Conservation (phyloP, 2,113 vertebrate genomes). For the Tonatia bakeri region DNA sequence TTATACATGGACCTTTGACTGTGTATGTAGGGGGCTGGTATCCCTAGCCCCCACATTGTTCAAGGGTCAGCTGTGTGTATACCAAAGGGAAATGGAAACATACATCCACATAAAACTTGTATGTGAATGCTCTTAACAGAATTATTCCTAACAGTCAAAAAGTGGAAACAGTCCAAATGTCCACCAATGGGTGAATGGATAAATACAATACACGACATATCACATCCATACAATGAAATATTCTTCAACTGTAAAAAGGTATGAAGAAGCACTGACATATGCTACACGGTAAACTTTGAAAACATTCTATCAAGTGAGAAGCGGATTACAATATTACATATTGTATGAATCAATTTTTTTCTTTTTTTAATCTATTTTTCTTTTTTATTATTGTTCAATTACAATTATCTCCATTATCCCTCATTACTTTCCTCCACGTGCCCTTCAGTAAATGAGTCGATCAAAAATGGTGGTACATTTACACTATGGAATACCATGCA, state of each 20-base stretch:
- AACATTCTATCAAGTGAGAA: background rate
- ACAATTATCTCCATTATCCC: too few species aligned
- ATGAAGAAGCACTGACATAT: background rate
- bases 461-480: too few species aligned
- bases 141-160: slow-evolving; percentile 10
- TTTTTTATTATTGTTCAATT: too few species aligned
- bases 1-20: background rate
- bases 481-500: too few species aligned
- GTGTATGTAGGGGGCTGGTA: background rate
- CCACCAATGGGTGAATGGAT: background rate
- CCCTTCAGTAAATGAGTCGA: too few species aligned
- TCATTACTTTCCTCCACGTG: too few species aligned
- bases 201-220: background rate
- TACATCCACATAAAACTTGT: background rate
- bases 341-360: too few species aligned
- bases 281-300: background rate
- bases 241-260: background rate
- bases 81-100: background rate
- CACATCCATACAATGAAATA: background rate
- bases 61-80: background rate
- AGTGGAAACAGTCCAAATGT: background rate
- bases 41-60: too few species aligned
- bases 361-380: too few species aligned
- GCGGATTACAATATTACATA: background rate
- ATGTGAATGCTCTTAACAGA: background rate